phyloP scores from a whole-genome alignment of 2,113 vertebrate genomes.

The Atractosteus spatula region DNA sequence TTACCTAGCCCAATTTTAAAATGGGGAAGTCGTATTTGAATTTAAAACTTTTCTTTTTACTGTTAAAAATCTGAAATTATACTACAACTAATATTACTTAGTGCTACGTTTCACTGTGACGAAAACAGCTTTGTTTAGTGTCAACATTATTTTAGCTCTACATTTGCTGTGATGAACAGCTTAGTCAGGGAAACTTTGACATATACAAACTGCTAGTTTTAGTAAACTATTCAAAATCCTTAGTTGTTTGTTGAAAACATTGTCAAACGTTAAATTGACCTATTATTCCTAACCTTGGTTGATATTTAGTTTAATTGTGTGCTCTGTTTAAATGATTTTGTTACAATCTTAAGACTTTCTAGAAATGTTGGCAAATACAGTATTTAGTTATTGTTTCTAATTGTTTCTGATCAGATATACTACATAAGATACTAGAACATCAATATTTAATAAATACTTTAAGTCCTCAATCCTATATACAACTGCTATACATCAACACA shows the following conservation, averaged over 20 bases:
- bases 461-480: conserved; percentile 84
- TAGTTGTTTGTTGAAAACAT: conserved; percentile 20
- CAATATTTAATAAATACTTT: conserved; percentile 89
- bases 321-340: conserved; percentile 33
- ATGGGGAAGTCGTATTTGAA: conserved; percentile 2
- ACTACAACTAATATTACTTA: conserved; percentile 10
- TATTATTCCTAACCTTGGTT: conserved; percentile 35
- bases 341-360: conserved; percentile 36
- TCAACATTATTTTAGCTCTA: conserved; percentile 16
- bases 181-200: conserved; percentile 47
- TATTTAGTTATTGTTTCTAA: conserved; percentile 31
- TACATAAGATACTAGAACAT: conserved; percentile 66
- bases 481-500: conserved; percentile 77
- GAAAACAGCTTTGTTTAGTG: conserved; percentile 19
- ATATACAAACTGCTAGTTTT: conserved; percentile 46
- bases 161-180: conserved; percentile 46
- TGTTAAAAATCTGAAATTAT: conserved; percentile 41
- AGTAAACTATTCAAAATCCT: conserved; percentile 34
- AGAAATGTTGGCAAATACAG: conserved; percentile 36
- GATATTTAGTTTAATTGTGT: conserved; percentile 34
- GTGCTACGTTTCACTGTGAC: conserved; percentile 22
- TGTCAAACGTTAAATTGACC: conserved; percentile 31
- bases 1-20: not conserved
- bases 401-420: conserved; percentile 52
- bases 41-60: conserved; percentile 30